phyloP scores from a whole-genome alignment of 2,113 vertebrate genomes.

The Drymodes brunneopygia region DNA sequence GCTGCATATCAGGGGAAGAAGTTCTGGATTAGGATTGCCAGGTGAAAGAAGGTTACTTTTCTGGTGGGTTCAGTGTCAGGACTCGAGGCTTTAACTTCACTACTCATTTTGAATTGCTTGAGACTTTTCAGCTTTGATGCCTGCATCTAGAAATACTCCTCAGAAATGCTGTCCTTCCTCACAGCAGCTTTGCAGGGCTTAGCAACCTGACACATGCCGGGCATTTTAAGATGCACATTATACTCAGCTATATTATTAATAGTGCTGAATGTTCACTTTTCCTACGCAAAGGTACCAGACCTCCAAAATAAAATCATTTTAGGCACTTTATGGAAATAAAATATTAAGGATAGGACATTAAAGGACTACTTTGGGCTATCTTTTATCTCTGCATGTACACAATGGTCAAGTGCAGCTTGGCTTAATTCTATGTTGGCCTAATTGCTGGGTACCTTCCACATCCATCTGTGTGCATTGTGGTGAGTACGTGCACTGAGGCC shows the following conservation, averaged over 20 bases:
- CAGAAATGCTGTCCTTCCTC: not conserved
- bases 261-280: not conserved
- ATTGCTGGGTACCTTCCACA: slow-evolving; percentile 29
- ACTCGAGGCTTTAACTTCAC: not conserved
- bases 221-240: not conserved
- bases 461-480: slow-evolving; percentile 31
- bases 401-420: not conserved
- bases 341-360: not conserved
- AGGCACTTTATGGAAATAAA: not conserved
- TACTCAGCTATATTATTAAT: not conserved
- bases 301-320: not conserved
- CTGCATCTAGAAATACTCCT: not conserved
- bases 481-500: not conserved
- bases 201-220: not conserved
- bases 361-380: not conserved
- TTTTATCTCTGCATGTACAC: not conserved
- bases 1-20: not conserved
- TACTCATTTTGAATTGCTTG: not conserved
- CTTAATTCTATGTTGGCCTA: not conserved
- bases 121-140: not conserved
- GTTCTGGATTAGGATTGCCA: not conserved
- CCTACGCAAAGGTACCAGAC: not conserved
- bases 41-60: not conserved
- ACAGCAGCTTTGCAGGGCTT: not conserved
- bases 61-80: not conserved